Evolutionary conservation across 2,113 vertebrate genomes (phyloP), one percentile per base, ranked within the genome.

Genomic region (Micromys minutus): DNA sequence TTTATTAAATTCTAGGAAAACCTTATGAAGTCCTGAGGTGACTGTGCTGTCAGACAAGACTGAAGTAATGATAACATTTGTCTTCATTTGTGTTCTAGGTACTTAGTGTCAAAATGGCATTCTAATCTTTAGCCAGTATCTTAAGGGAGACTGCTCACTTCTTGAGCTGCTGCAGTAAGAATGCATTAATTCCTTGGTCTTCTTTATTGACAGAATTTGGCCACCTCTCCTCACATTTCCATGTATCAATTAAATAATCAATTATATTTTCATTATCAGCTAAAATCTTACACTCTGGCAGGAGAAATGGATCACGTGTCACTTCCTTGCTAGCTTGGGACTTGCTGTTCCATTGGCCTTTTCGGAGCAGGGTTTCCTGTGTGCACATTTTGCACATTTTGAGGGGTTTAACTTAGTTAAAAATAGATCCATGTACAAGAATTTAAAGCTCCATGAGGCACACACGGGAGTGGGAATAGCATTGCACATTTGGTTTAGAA

Each of bases 391-490:
- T 87, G 36, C 52, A 21, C 3, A 45, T 84, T 93, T 90, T 57
- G 22, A 90, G 26, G n/a, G 3, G 26, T 57, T 42, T 42, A 75
- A 17, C 67, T 89, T 83, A 12, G 31, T 50, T 87, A 65, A 87
- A 92, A 84, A 47, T 72, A 19, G 13, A 67, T 57, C 47, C 72
- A 75, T 65, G 29, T 34, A 65, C 15, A 81, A 39, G n/a, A 89
- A 91, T 50, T 72, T 65, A 91, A 96, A 87, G 75, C 79, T 84
- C 76, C 52, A n/a, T 26, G 71, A 90, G 80, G 77, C 77, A 86
- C 93, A 90, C 88, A 52, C 45, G 75, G 45, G 91, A 90, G 34
- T 12, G 83, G n/a, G 45, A 76, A 9, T 59, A 81, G 75, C 50
- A 67, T 39, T 83, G 55, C 17, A 71, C 31, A 81, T 91, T 15